Conservation (phyloP, 2,888 invertebrate species). For the Papilio gigon region DNA sequence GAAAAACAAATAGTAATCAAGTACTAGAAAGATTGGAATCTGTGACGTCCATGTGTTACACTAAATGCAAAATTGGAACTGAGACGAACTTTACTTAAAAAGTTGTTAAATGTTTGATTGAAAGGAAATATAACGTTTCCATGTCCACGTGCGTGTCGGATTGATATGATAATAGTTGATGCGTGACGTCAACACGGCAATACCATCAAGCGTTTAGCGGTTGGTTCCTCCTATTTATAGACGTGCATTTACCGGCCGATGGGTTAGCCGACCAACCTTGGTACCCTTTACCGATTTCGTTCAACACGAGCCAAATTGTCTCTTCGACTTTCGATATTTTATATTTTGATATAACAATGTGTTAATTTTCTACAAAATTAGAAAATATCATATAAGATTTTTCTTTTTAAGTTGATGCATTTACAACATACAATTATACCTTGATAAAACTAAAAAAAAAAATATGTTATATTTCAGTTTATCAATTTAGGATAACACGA, state of each 20-base stretch:
- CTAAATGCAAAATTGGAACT: too few species aligned
- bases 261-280: constrained; percentile 59
- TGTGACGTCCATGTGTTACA: too few species aligned
- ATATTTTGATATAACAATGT: background rate
- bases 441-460: background rate
- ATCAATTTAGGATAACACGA: too few species aligned
- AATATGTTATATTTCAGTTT: too few species aligned
- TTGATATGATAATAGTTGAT: constrained; percentile 27
- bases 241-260: constrained; percentile 64
- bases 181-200: constrained; percentile 37
- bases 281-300: constrained; percentile 51
- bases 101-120: background rate
- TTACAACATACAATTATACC: background rate
- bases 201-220: constrained; percentile 57
- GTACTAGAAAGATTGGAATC: too few species aligned
- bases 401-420: background rate
- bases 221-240: constrained; percentile 69
- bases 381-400: background rate
- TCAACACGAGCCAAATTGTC: constrained; percentile 43
- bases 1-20: too few species aligned
- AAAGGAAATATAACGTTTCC: background rate
- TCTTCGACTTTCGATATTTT: background rate
- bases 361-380: constrained; percentile 6
- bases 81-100: background rate
- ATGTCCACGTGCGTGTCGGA: constrained; percentile 17